Base-by-base conservation (phyloP, 2,888 invertebrate species). In the Eupithecia dodoneata region DNA sequence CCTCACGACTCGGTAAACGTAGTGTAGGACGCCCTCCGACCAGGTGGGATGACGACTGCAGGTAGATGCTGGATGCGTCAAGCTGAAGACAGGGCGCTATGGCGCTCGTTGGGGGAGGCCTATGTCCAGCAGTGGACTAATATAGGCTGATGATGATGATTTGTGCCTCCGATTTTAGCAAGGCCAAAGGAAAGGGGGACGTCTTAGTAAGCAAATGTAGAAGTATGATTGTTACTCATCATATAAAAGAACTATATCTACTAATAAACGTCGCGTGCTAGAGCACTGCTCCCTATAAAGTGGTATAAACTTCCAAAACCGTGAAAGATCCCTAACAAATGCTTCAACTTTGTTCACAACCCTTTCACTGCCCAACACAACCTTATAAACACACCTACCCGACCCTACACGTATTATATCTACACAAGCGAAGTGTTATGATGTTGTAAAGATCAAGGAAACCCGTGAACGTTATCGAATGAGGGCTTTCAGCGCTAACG, bases 401-500 rank as follows among this genome's bases (percentile, higher is more conserved):
- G 0, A 42, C 13, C 66, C 3, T 66, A 41, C 13, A 65, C 63
- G 13, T 59, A 30, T 4, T 44, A 44, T 44, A 44, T 4, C 5
- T 10, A 63, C 66, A 66, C 12, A 63, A 63, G 63, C 10, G 55
- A 59, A 59, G 63, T 42, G 66, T 66, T 70, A 72, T 72, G 42
- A 41, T 15, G 41, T 15, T 44, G 59, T 66, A 66, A 66, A 66
- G 44, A 47, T 75, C 47, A 52, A 66, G 12, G 69, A 55, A 59
- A 55, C 44, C 13, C 55, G 70, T n/a, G 44, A 30, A 71, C n/a
- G 41, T 30, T 63, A 44, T 49, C 45, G 44, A 74, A 63, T 63
- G 63, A 59, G 30, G 63, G 66, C 41, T 42, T 66, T 66, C 42
- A 66, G 41, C 66, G 42, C 66, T 66, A 66, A 66, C 15, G 69